Percentiles rank a stretch among this genome's conserved stretches.
phyloP scores from a whole-genome alignment of 2,888 invertebrate species.

The Agonum fuliginosum region DNA sequence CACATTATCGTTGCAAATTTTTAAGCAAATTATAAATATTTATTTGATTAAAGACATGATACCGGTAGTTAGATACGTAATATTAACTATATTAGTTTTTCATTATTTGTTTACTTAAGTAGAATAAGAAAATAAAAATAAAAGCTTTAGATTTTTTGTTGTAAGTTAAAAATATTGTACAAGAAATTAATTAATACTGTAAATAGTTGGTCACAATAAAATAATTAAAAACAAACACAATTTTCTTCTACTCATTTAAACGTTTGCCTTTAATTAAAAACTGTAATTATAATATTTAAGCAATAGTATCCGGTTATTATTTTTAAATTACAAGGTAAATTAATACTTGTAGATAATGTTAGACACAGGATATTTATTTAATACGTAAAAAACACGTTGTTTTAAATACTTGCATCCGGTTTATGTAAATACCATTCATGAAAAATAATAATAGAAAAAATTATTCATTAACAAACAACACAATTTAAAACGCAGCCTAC shows the following conservation, averaged over 20 bases:
- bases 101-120: not conserved
- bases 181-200: not conserved
- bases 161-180: not conserved
- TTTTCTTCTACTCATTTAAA: not conserved
- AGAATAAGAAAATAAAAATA: slow-evolving; percentile 11
- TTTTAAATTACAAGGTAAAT: too few relatives aligned
- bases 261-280: not conserved
- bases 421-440: too few relatives aligned
- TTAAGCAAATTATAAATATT: slow-evolving; percentile 24
- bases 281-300: too few relatives aligned
- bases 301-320: too few relatives aligned
- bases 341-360: too few relatives aligned
- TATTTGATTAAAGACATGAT: slow-evolving; percentile 4
- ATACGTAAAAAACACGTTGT: too few relatives aligned
- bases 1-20: slow-evolving; percentile 31
- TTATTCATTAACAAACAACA: not conserved
- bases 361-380: too few relatives aligned
- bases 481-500: not conserved
- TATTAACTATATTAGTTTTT: slow-evolving; percentile 1
- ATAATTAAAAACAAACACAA: not conserved
- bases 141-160: not conserved
- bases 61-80: slow-evolving; percentile 41
- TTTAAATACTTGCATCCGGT: too few relatives aligned
- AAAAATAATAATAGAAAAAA: too few relatives aligned
- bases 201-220: slow-evolving; percentile 28